Evolutionary conservation across 2,113 vertebrate genomes (phyloP), one percentile per base, ranked within the genome.

Genomic region (Etia nguti): DNA sequence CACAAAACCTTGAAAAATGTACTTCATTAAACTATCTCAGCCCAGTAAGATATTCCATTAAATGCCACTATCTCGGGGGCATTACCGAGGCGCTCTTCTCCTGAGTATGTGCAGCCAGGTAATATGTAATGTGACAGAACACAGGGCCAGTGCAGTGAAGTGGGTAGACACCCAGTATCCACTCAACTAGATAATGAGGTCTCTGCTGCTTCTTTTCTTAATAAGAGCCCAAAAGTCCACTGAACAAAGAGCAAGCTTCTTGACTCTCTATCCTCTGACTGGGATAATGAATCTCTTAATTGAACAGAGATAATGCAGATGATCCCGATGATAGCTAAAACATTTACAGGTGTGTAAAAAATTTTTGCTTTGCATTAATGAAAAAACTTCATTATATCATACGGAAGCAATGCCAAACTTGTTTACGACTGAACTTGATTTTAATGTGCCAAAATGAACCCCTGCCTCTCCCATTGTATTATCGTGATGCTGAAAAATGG

Each of bases 101-200:
- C 18, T 46, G n/a, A 88, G 36, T 79, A 18, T 77, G 46, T 65
- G 81, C 56, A 88, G 65, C 57, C 11, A 11, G 75, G 24, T 81
- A 83, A 82, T 43, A 41, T 68, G 36, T 43, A 82, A 60, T 52
- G 79, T 90, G 83, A 70, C 81, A 88, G 15, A 90, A 29, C 50
- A 65, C 82, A 77, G 29, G 57, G 56, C 20, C 48, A 59, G 87
- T 50, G 70, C 41, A 79, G 52, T 6, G 57, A 56, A 52, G 48
- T 48, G 80, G 81, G 83, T 68, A 80, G 86, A 82, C 70, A 62
- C 55, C 31, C 46, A 86, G 86, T 59, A 90, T 88, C 82, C 55
- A 79, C 81, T 91, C 41, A 1, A 80, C 80, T 34, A 57, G 12
- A 90, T 92, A 88, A 90, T 89, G 80, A 93, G 86, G 24, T 83